These are phyloP conservation scores for Pterocles burchelli DNA, from an alignment of 2,113 vertebrate species.

Conservation along the genomic window DNA sequence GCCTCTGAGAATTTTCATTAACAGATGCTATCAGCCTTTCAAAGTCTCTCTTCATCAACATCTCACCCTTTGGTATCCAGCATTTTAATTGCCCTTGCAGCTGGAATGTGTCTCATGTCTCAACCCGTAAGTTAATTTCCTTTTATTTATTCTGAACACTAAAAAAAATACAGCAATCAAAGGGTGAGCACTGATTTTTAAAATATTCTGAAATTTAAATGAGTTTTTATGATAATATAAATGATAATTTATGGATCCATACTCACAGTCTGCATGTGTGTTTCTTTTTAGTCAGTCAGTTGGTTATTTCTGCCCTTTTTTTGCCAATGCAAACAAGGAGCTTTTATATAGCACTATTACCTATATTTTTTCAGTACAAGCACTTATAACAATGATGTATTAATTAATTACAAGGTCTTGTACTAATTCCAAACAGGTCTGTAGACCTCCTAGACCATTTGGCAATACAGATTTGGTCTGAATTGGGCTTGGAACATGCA, in stretches of 20 bases:
- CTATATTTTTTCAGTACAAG: background rate
- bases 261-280: background rate
- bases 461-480: background rate
- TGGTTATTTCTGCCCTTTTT: background rate
- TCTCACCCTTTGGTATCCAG: constrained; percentile 30
- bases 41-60: constrained; percentile 49
- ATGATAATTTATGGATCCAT: constrained; percentile 52
- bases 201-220: constrained; percentile 66
- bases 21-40: constrained; percentile 53
- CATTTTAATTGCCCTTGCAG: constrained; percentile 63
- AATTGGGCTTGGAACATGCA: background rate
- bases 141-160: constrained; percentile 57
- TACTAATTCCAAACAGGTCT: background rate
- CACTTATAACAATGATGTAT: background rate
- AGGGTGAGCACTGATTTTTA: background rate
- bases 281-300: background rate
- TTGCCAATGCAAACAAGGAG: background rate
- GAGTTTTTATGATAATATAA: constrained; percentile 45
- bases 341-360: background rate
- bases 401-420: background rate
- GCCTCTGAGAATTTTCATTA: constrained; percentile 60
- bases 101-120: constrained; percentile 9
- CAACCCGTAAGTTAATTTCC: constrained; percentile 30
- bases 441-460: background rate
- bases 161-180: constrained; percentile 36